Evolutionary conservation across 2,113 vertebrate species (phyloP).

Genomic region (Balaeniceps rex): DNA sequence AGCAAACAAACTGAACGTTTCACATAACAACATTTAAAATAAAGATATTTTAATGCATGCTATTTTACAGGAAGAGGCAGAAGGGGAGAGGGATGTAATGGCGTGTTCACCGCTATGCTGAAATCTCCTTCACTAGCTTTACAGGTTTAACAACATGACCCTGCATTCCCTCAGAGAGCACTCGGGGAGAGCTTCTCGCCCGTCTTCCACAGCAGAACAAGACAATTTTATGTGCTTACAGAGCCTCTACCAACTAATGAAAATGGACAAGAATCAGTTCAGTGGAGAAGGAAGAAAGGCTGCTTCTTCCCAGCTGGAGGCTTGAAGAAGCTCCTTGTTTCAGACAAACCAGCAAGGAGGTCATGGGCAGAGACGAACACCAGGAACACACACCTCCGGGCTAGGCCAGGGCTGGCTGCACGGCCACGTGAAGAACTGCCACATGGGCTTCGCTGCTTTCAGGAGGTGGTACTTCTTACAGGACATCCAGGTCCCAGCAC

Average conservation of each 20-base stretch:
- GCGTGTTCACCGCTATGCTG: background rate
- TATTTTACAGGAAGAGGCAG: background rate
- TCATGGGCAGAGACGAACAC: fast-evolving
- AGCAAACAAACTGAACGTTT: background rate
- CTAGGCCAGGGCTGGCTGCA: background rate
- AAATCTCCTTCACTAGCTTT: background rate
- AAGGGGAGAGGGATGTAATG: background rate
- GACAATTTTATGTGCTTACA: background rate
- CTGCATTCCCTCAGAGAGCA: background rate
- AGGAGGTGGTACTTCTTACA: background rate
- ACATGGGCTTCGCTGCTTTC: background rate
- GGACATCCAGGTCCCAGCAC: background rate
- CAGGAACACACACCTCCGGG: background rate
- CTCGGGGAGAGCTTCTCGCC: background rate
- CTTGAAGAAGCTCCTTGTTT: background rate
- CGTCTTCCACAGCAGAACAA: background rate
- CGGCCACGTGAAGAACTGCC: background rate
- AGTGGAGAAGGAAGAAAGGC: background rate
- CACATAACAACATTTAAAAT: background rate
- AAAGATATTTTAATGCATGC: background rate
- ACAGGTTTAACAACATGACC: background rate
- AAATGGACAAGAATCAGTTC: background rate
- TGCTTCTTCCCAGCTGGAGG: background rate
- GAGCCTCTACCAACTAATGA: fast-evolving
- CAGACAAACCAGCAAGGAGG: background rate